These are phyloP conservation scores for Pandemis cinnamomeana DNA, from an alignment of 2,888 invertebrate species.

Conservation along the genomic window DNA sequence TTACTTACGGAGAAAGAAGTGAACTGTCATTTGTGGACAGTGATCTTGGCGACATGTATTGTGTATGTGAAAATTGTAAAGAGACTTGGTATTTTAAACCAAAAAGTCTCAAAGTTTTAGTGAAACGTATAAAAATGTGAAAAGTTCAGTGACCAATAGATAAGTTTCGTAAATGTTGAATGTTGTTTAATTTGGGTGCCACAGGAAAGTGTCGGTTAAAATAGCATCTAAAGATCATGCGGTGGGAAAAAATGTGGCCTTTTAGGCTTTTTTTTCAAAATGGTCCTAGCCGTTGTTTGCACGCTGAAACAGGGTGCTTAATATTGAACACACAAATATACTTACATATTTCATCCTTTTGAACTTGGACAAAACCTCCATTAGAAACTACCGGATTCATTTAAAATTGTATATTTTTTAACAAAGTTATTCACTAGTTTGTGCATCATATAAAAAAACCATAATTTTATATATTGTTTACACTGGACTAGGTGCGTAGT, in stretches of 20 bases:
- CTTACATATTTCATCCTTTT: too few species aligned
- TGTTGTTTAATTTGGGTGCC: not conserved
- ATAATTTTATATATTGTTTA: constrained; percentile 1
- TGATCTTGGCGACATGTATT: not conserved
- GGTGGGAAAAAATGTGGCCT: too few species aligned
- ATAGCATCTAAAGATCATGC: too few species aligned
- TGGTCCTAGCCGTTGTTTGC: too few species aligned
- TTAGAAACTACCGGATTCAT: not conserved
- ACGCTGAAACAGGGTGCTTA: too few species aligned
- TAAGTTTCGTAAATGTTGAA: not conserved
- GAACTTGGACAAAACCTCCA: too few species aligned
- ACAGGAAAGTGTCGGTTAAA: not conserved
- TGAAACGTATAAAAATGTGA: constrained; percentile 20
- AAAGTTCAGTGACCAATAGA: constrained; percentile 25
- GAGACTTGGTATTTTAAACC: not conserved
- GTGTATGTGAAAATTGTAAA: constrained; percentile 4
- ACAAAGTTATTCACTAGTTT: constrained; percentile 4
- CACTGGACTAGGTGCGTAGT: not conserved
- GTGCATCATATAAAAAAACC: not conserved
- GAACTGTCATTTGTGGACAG: not conserved
- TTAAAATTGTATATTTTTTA: constrained; percentile 7
- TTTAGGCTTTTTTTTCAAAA: too few species aligned
- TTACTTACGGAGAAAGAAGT: constrained; percentile 18
- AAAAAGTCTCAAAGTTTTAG: not conserved
- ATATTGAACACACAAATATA: too few species aligned